Base-by-base conservation (phyloP, 2,888 invertebrate genomes). In the Aphidoletes aphidimyza region DNA sequence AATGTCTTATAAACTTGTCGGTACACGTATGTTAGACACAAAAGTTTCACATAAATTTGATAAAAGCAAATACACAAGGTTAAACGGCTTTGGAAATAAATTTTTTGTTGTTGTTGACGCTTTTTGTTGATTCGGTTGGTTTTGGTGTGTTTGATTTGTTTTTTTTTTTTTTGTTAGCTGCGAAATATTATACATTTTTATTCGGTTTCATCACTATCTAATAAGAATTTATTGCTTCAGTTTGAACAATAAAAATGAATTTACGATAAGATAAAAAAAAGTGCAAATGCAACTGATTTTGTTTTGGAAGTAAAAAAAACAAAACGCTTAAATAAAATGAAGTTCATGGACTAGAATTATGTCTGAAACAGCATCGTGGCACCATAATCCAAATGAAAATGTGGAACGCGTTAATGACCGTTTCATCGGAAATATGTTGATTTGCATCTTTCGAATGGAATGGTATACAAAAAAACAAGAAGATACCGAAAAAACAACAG, bases 191-290 rank as follows among this genome's bases (percentile, higher is more conserved):
- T 9, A 54, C 26, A 22, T 54, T 26, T 54, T 54, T 11, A 54
- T 26, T 54, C 26, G 2, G 26, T n/a, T 54, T 54, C 26, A 54
- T 54, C 54, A 5, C 11, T 26, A 14, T 54, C 26, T 54, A 8
- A 14, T 22, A 11, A 22, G 1, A 54, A 26, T 54, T 54, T 54
- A 54, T 26, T 22, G 26, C 54, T 54, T 54, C 54, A 11, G 54
- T 22, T 54, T 54, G 54, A 54, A 54, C 54, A 54, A 54, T 54
- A 54, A 54, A 54, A 54, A 54, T 54, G 22, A 54, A 54, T 26
- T 54, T 47, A 3, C 22, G 54, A 54, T 54, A 54, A 54, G 54
- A 54, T 54, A 54, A 54, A 5, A 54, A 5, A 54, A 54, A 5
- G 47, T 47, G 17, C n/a, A n/a, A n/a, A n/a, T n/a, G n/a, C n/a